Conservation (phyloP, 2,888 invertebrate species). For the Oscheius sp. region DNA sequence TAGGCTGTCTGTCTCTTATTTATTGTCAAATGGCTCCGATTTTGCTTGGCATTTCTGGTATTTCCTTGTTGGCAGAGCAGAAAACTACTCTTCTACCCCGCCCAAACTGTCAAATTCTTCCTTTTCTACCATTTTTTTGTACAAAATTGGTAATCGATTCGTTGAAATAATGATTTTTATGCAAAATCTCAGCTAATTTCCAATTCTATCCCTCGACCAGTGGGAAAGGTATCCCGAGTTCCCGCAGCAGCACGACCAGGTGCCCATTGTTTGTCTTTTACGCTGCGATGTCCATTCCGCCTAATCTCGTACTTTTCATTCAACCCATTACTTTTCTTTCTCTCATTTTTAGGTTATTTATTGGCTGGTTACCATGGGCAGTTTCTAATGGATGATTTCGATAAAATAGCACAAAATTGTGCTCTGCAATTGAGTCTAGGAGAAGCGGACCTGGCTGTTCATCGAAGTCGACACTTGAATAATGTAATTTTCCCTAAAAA, state of each 20-base stretch:
- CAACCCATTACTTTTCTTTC: not conserved
- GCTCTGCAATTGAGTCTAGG: conserved; percentile 9
- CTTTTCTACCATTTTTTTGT: not conserved
- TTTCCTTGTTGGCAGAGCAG: not conserved
- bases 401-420: conserved; percentile 25
- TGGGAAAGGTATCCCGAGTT: too few species aligned
- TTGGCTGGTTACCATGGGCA: too few species aligned
- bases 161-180: too few species aligned
- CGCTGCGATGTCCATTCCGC: conserved; percentile 22
- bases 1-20: not conserved
- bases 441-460: conserved; percentile 25
- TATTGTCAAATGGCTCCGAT: not conserved
- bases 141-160: too few species aligned
- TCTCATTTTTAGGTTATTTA: not conserved
- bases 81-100: not conserved
- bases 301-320: conserved; percentile 10
- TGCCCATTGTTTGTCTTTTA: conserved; percentile 28
- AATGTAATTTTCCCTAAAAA: conserved; percentile 4
- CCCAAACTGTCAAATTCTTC: not conserved
- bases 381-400: conserved; percentile 23
- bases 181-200: not conserved
- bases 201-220: not conserved
- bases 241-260: conserved; percentile 27
- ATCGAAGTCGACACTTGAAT: conserved; percentile 17
- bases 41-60: not conserved